Evolutionary conservation across 2,113 vertebrate species (phyloP), one percentile per base, ranked within the genome.

Genomic region (Macaca fascicularis): DNA sequence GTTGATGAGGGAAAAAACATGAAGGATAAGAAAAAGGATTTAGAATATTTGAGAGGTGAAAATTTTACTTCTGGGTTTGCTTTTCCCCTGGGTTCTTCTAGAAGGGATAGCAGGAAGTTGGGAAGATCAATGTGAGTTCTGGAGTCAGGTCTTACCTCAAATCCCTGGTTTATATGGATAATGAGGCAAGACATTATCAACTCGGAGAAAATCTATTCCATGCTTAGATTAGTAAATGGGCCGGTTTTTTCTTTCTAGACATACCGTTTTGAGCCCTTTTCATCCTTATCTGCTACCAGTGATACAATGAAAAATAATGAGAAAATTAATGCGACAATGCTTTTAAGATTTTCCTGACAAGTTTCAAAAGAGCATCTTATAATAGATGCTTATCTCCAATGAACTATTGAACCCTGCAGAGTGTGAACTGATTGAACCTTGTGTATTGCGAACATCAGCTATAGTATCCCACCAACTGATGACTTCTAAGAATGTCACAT

Each of bases 311-410:
- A 67, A 91, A 96, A 80, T 90, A 88, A 80, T 52, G 22, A 87
- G 55, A 94, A 91, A 87, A 69, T 45, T 61, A 94, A 64, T 45
- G 61, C 93, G 20, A 90, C 0, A 50, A 75, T 94, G 32, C 69
- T 94, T 95, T 74, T 61, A 89, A 87, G 69, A 80, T 94, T 92
- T 93, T 92, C 55, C 64, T 92, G 86, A 92, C 40, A 89, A 38
- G 8, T 96, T 80, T 94, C 59, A 55, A 88, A 94, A 90, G 52
- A 78, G 85, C 45, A 74, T 52, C 25, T 72, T 70, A 55, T 25
- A 45, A 4, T 11, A 75, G 50, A 91, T 38, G 2, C 32, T 72
- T 92, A 75, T 74, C 80, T 48, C 20, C 8, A 22, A 50, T 92
- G 38, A 96, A 87, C 35, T 92, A 4, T n/a, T 83, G 82, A 90